These are phyloP conservation scores for Malacosoma neustria DNA, from an alignment of 2,888 invertebrate genomes.

Conservation along the genomic window DNA sequence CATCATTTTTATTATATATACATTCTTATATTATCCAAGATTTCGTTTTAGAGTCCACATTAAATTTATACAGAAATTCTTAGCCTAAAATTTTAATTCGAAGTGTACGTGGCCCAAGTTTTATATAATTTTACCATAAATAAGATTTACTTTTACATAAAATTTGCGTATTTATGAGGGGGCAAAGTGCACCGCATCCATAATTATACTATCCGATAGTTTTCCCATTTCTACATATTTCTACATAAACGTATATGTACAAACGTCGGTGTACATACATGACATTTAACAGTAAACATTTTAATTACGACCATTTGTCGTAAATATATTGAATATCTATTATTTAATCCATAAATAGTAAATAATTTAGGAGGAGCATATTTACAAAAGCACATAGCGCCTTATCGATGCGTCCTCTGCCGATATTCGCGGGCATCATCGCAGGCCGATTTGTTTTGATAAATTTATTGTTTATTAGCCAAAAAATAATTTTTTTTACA, in stretches of 20 bases:
- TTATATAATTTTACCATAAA: neutral
- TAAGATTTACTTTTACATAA: slow-evolving; percentile 1
- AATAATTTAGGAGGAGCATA: slow-evolving; percentile 67
- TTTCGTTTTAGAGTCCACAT: neutral
- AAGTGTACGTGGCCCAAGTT: slow-evolving; percentile 26
- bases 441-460: slow-evolving; percentile 21
- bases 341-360: slow-evolving; percentile 64
- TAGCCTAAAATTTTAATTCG: slow-evolving; percentile 25
- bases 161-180: slow-evolving; percentile 11
- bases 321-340: slow-evolving; percentile 32
- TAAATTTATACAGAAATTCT: slow-evolving; percentile 12
- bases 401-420: neutral
- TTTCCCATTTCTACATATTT: neutral
- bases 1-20: neutral
- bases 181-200: neutral
- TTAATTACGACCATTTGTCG: slow-evolving; percentile 27
- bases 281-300: slow-evolving; percentile 34
- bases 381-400: slow-evolving; percentile 67
- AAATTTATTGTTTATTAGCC: neutral
- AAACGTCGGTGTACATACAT: slow-evolving; percentile 30
- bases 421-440: slow-evolving; percentile 13
- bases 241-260: slow-evolving; percentile 12
- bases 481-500: no score
- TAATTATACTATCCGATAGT: neutral
- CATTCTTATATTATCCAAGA: neutral